Conservation (phyloP, 1,140 invertebrate genomes). For the Galleria mellonella region DNA sequence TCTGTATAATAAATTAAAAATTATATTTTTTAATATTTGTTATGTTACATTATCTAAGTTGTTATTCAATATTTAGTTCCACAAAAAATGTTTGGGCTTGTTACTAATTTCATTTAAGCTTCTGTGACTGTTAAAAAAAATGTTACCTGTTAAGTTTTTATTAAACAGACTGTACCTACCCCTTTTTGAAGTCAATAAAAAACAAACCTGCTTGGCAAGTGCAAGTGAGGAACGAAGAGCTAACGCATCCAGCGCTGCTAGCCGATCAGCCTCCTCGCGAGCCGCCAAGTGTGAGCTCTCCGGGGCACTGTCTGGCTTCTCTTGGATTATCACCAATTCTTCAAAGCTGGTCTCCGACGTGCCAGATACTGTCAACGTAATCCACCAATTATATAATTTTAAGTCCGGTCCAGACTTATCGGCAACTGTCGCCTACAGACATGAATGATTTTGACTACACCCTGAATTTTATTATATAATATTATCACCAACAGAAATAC, state of each 20-base stretch:
- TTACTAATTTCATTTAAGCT: not conserved
- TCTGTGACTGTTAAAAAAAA: not conserved
- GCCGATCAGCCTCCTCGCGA: constrained; percentile 52
- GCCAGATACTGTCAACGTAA: constrained; percentile 44
- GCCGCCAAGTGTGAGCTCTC: constrained; percentile 45
- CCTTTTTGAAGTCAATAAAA: no score
- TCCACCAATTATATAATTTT: not conserved
- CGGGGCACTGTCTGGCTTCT: constrained; percentile 44
- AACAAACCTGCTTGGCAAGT: constrained; percentile 55
- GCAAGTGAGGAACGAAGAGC: constrained; percentile 47
- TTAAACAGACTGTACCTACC: no score
- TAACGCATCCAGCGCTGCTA: constrained; percentile 59
- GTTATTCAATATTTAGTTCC: no score
- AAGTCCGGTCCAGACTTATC: not conserved
- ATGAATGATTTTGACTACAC: no score
- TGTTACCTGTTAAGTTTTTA: no score
- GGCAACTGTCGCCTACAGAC: no score
- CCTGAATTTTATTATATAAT: no score
- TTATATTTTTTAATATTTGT: no score
- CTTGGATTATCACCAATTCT: constrained; percentile 62
- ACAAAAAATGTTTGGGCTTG: no score
- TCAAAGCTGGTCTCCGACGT: constrained; percentile 64
- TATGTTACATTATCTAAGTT: no score
- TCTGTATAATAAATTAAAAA: constrained; percentile 18
- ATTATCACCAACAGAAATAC: no score